Evolutionary conservation across 2,113 vertebrate species (phyloP), one percentile per base, ranked within the genome.

Genomic region (Mionectes macconnelli): DNA sequence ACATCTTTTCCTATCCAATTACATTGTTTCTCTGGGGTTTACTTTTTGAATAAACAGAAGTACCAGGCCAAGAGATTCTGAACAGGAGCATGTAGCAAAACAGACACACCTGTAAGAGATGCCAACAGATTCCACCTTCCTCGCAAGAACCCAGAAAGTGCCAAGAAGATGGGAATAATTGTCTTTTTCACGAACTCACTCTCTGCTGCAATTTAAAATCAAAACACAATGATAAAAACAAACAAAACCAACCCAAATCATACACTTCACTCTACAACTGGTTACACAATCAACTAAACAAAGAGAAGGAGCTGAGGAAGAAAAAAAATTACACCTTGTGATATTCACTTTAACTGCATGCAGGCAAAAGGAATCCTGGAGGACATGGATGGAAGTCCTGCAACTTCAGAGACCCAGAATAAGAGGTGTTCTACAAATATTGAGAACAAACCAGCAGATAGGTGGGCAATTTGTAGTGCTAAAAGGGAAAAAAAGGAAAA

Each of bases 1-100:
- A 89, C 16, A 6, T 52, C 52, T 89, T 90, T 94, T 67, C 47
- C 67, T 56, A 83, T 30, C 72, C 68, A 86, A 56, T 81, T 92
- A 44, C 6, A 57, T 67, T 73, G 60, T 77, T 95, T 63, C 59
- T 52, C 62, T 75, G 45, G 83, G 30, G 44, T 75, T 80, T 83
- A 45, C 69, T 74, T 60, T 82, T 60, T 45, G 23, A 90, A 72
- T 76, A 53, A 76, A 81, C 31, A 64, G 35, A 74, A 55, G 28
- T 33, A 60, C 27, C n/a, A 7, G 5, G 35, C 30, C 28, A 27
- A 66, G 44, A 72, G 33, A 28, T 22, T 56, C 47, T 64, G 44
- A 77, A 74, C 9, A 14, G 24, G 10, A 89, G 19, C 20, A 14
- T 50, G 28, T 1, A 62, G 24, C 35, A 3, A 2, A 39, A 45